A percentile compares a stretch with the other conserved stretches of the same genome.
These are phyloP conservation scores for Zosterops borbonicus DNA, from an alignment of 2,113 vertebrate species.

Conservation along the genomic window DNA sequence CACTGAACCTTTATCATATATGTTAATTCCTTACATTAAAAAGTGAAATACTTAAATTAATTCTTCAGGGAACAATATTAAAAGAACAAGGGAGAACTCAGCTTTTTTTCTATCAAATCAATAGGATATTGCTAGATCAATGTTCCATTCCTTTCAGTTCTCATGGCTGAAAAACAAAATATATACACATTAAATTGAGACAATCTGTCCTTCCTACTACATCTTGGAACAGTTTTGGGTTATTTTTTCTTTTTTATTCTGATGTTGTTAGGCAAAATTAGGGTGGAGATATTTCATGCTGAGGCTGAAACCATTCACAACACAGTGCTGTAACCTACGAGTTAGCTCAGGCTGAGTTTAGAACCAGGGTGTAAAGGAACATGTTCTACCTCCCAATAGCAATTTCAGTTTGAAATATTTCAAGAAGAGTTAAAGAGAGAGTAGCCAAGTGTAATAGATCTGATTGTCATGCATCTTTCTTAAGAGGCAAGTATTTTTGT, in stretches of 20 bases:
- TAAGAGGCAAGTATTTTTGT: neutral
- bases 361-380: neutral
- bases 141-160: conserved; percentile 1
- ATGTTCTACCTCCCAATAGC: neutral
- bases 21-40: conserved; percentile 28
- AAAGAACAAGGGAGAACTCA: neutral
- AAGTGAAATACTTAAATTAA: conserved; percentile 15
- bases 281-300: neutral
- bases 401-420: neutral
- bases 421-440: neutral
- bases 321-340: neutral
- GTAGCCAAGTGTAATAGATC: neutral
- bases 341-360: neutral
- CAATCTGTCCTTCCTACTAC: neutral
- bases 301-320: neutral
- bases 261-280: neutral
- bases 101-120: neutral
- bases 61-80: conserved; percentile 12
- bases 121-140: neutral
- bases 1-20: neutral
- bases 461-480: neutral
- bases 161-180: neutral
- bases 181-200: neutral
- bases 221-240: neutral
- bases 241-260: neutral